phyloP scores from a whole-genome alignment of 2,797 vertebrate genomes.

The Cossypha caffra region DNA sequence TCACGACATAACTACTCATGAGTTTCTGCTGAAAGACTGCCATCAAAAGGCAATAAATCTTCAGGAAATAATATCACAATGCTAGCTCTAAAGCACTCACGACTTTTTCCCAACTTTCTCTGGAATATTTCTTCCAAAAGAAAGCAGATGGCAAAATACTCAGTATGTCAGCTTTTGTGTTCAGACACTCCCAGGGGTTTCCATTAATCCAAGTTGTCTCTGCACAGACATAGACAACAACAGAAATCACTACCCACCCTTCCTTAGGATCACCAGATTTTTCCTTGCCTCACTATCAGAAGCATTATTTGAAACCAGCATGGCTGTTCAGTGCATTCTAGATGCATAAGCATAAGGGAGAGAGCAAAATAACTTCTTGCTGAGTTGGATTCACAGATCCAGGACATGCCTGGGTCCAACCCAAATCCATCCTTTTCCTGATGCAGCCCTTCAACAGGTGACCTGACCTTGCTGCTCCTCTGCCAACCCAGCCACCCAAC shows the following conservation, averaged over 20 bases:
- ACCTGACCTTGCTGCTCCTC: neutral
- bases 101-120: conserved; percentile 54
- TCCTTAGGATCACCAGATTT: neutral
- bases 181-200: neutral
- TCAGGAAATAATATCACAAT: conserved; percentile 57
- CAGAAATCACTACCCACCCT: neutral
- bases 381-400: neutral
- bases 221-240: neutral
- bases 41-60: conserved; percentile 68
- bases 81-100: conserved; percentile 11
- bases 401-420: neutral
- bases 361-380: neutral
- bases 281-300: neutral
- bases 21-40: conserved; percentile 64
- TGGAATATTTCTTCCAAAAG: conserved; percentile 52
- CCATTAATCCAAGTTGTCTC: neutral
- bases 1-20: conserved; percentile 42
- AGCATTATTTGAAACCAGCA: neutral
- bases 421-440: neutral
- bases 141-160: conserved; percentile 58
- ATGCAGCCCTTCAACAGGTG: neutral
- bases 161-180: conserved; percentile 27
- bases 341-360: neutral
- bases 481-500: neutral
- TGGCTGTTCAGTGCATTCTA: neutral